Conservation (phyloP, 2,113 vertebrate species). For the Deroptyus accipitrinus region DNA sequence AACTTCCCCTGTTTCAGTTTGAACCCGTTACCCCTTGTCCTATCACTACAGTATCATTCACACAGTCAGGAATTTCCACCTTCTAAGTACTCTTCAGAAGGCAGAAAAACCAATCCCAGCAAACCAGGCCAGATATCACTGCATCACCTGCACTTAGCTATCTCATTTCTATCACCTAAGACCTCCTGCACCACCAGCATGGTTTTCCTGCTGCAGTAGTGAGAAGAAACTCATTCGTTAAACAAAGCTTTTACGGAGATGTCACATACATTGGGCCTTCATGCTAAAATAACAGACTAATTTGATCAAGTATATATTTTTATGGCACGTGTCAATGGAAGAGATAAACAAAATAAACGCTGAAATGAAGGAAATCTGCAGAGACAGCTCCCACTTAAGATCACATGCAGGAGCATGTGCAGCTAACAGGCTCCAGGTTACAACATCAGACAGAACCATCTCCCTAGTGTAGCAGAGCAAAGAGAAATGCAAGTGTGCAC, state of each 20-base stretch:
- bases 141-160: background rate
- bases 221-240: background rate
- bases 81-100: background rate
- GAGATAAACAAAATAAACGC: background rate
- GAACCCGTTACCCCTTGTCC: too few species aligned
- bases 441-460: background rate
- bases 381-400: background rate
- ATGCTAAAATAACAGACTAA: background rate
- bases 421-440: background rate
- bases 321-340: background rate
- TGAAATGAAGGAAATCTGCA: background rate
- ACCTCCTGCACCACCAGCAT: background rate
- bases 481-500: background rate
- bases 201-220: background rate
- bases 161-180: background rate
- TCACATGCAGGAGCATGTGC: background rate
- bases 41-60: background rate
- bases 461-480: background rate
- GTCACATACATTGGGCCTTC: background rate
- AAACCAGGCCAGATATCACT: background rate
- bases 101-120: background rate
- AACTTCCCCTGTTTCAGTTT: too few species aligned
- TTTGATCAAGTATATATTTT: background rate
- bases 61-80: background rate
- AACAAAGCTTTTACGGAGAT: background rate